Conservation (phyloP, 2,797 vertebrate genomes). For the Zalophus californianus region DNA sequence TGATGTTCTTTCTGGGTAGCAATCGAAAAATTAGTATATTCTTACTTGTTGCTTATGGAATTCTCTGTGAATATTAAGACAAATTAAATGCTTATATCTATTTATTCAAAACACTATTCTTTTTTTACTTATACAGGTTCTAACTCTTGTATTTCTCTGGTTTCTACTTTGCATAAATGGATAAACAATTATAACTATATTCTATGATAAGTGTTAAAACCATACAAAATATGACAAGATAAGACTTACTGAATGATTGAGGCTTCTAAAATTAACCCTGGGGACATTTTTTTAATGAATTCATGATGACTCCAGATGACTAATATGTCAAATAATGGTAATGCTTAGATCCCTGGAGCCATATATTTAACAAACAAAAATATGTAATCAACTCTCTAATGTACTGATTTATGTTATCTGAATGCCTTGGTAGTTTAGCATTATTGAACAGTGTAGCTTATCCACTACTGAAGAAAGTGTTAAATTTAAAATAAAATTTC, state of each 20-base stretch:
- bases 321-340: slow-evolving; percentile 44
- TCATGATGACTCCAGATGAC: slow-evolving; percentile 54
- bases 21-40: neutral
- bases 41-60: neutral
- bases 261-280: slow-evolving; percentile 62
- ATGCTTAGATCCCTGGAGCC: slow-evolving; percentile 16
- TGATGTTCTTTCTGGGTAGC: neutral
- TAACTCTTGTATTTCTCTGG: slow-evolving; percentile 44
- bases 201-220: slow-evolving; percentile 22
- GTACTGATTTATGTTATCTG: slow-evolving; percentile 54
- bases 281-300: slow-evolving; percentile 68
- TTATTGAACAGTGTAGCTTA: neutral
- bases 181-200: slow-evolving; percentile 61
- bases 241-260: slow-evolving; percentile 34
- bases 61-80: neutral
- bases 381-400: slow-evolving; percentile 34
- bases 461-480: neutral
- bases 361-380: slow-evolving; percentile 53
- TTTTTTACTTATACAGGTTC: slow-evolving; percentile 38
- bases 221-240: slow-evolving; percentile 13
- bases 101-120: slow-evolving; percentile 21
- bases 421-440: neutral
- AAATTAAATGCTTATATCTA: neutral
- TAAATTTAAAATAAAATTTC: slow-evolving; percentile 49
- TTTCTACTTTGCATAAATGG: slow-evolving; percentile 31